Percentiles rank a stretch among this genome's conserved stretches.
Evolutionary conservation across 2,113 vertebrate genomes (phyloP).

Genomic region (Oreochromis niloticus): DNA sequence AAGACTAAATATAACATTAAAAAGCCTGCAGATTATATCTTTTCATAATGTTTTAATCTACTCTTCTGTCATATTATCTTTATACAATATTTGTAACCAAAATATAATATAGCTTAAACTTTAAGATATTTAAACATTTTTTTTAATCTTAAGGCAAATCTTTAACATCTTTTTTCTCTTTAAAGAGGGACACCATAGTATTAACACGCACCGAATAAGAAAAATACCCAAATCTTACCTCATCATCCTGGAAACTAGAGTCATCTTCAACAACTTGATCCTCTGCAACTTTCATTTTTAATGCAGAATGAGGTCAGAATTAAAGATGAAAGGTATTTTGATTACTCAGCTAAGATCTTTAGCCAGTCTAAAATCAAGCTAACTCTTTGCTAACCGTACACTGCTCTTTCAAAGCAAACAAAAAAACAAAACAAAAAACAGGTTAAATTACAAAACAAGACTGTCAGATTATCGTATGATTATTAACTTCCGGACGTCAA

Average conservation of each 20-base stretch:
- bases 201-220: not conserved
- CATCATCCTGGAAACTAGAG: slow-evolving; percentile 82
- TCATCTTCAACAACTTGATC: slow-evolving; percentile 90
- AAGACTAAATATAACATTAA: not conserved
- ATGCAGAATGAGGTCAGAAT: not conserved
- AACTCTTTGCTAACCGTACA: not conserved
- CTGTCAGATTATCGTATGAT: rapidly evolving
- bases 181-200: rapidly evolving
- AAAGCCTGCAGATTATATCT: not conserved
- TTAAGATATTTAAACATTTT: not conserved
- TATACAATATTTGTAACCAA: not conserved
- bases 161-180: not conserved
- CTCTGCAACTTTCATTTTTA: slow-evolving; percentile 80
- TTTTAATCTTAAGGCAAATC: not conserved
- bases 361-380: not conserved
- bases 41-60: not conserved
- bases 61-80: not conserved
- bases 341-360: not conserved
- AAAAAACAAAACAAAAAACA: not conserved
- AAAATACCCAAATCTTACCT: slow-evolving; percentile 66
- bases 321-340: not conserved
- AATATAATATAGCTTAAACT: not conserved
- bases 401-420: not conserved
- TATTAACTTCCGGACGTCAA: not conserved
- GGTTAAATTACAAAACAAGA: not conserved